A percentile compares a stretch with the other conserved stretches of the same genome.
Evolutionary conservation across 2,113 vertebrate genomes (phyloP).

Genomic region (Calyptommatus sinebrachiatus): DNA sequence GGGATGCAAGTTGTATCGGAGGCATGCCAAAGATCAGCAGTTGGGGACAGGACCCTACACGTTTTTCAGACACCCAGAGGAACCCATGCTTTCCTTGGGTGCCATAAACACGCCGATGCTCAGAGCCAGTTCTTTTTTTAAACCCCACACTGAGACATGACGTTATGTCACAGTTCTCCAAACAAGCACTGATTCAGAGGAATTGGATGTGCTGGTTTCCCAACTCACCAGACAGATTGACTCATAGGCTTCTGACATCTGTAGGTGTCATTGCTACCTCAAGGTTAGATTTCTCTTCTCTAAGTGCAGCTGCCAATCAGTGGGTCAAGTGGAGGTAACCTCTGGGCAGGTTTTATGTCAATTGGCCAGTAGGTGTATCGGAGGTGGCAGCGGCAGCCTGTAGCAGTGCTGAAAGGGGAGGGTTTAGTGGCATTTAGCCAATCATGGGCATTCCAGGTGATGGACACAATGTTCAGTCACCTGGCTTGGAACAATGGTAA

Average conservation of each 20-base stretch:
- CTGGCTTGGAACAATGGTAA: no score
- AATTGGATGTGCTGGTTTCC: not conserved
- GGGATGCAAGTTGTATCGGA: not conserved
- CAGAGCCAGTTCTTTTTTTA: not conserved
- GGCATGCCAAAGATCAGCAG: not conserved
- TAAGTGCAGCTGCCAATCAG: not conserved
- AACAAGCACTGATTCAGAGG: conserved; percentile 2
- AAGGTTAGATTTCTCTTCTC: not conserved
- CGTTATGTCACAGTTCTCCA: not conserved
- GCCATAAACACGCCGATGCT: not conserved
- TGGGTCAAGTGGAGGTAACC: not conserved
- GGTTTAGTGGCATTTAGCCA: no score
- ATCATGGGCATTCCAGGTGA: no score
- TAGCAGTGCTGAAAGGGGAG: no score
- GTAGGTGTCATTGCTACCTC: not conserved
- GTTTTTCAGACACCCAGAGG: not conserved
- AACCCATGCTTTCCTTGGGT: not conserved
- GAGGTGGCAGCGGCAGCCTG: no score
- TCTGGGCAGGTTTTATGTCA: no score
- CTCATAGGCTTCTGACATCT: not conserved
- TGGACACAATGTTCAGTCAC: no score
- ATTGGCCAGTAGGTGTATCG: no score
- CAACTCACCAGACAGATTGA: not conserved
- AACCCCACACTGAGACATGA: not conserved
- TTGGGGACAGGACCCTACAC: not conserved